Conservation (phyloP, 2,113 vertebrate species). For the Halcyon senegalensis region DNA sequence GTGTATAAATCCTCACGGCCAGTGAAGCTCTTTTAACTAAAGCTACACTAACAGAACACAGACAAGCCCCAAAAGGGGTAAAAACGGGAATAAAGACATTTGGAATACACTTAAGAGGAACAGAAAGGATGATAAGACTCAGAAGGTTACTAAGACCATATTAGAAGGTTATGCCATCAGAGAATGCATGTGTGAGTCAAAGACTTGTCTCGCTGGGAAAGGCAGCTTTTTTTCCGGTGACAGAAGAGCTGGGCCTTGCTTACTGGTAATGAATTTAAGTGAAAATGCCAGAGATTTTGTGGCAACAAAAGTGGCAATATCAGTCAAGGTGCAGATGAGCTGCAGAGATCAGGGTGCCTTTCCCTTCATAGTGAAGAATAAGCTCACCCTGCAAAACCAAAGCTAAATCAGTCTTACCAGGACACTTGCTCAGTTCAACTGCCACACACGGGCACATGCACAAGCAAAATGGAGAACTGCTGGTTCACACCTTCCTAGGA, state of each 20-base stretch:
- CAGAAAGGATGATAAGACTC: not conserved
- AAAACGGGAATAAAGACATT: not conserved
- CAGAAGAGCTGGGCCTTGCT: not conserved
- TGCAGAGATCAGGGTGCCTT: not conserved
- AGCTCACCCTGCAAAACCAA: not conserved
- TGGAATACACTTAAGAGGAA: not conserved
- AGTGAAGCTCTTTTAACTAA: not conserved
- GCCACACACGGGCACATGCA: not conserved
- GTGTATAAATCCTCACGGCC: not conserved
- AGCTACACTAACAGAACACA: not conserved
- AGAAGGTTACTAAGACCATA: not conserved
- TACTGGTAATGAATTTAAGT: not conserved
- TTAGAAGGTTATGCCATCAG: not conserved
- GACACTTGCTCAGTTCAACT: not conserved
- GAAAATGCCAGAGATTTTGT: not conserved
- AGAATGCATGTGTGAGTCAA: not conserved
- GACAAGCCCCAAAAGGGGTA: not conserved
- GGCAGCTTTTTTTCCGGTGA: not conserved
- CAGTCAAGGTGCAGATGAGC: not conserved
- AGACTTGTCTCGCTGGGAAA: not conserved
- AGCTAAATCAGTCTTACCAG: not conserved
- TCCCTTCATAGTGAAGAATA: not conserved
- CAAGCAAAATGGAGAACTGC: not conserved
- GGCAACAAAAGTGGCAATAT: not conserved
- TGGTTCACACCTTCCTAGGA: not conserved